A percentile compares a stretch with the other conserved stretches of the same genome.
These are phyloP conservation scores for Drosophila paucipuncta DNA, from an alignment of 2,888 invertebrate genomes.

Conservation along the genomic window DNA sequence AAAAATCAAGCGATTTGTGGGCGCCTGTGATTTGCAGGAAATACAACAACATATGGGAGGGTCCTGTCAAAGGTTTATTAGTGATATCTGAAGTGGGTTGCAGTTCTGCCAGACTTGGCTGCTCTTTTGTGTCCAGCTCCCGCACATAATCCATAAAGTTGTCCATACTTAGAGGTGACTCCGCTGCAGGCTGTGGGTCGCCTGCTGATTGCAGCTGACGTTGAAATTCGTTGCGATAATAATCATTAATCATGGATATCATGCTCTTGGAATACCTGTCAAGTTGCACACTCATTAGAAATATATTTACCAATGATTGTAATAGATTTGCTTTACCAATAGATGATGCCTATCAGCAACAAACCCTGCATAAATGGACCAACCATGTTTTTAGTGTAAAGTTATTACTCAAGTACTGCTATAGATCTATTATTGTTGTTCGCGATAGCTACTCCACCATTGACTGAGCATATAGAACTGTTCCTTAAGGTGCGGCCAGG, in stretches of 20 bases:
- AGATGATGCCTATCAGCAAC: constrained; percentile 89
- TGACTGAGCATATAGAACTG: constrained; percentile 87
- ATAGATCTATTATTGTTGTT: constrained; percentile 38
- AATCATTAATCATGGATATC: constrained; percentile 90
- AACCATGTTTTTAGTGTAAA: constrained; percentile 86
- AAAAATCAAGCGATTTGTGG: constrained; percentile 30
- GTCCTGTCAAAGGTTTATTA: neutral
- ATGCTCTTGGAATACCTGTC: constrained; percentile 85
- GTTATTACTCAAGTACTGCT: constrained; percentile 5
- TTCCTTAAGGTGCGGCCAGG: constrained; percentile 90
- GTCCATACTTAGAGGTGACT: constrained; percentile 60
- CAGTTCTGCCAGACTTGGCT: neutral
- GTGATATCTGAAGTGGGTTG: neutral
- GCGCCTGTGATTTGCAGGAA: constrained; percentile 59
- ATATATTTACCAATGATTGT: neutral
- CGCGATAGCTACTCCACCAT: constrained; percentile 83
- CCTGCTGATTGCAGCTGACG: constrained; percentile 78
- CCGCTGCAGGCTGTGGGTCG: constrained; percentile 19
- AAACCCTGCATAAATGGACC: constrained; percentile 88
- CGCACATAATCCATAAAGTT: constrained; percentile 77
- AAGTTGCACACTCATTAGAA: neutral
- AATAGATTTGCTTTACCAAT: constrained; percentile 88
- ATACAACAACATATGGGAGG: constrained; percentile 29
- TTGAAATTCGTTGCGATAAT: constrained; percentile 90
- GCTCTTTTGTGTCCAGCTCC: constrained; percentile 50